Percentiles rank a stretch among this genome's conserved stretches.
Conservation (phyloP, 2,113 vertebrate genomes). For the Illadopsis cleaveri region DNA sequence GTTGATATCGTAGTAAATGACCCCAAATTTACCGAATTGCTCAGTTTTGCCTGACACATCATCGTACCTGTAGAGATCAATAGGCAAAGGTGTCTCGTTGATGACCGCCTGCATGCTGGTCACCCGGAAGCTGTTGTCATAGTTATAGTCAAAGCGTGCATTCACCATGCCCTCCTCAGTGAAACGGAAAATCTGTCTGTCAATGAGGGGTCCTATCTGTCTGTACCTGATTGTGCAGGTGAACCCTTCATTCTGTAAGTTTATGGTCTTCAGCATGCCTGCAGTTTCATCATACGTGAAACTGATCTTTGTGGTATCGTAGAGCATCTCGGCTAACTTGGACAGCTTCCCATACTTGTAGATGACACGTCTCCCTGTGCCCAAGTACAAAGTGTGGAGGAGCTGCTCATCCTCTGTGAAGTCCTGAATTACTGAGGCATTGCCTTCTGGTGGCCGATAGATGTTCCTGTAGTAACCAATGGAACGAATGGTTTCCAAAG, state of each 20-base stretch:
- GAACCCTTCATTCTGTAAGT: conserved; percentile 93
- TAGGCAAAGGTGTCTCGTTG: conserved; percentile 94
- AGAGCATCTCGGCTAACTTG: conserved; percentile 92
- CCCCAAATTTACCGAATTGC: conserved; percentile 98
- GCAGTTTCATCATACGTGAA: conserved; percentile 93
- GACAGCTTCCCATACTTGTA: conserved; percentile 95
- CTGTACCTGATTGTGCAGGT: conserved; percentile 96
- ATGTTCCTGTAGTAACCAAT: conserved; percentile 97
- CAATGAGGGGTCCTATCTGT: conserved; percentile 95
- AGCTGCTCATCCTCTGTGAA: conserved; percentile 91
- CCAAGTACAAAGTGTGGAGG: conserved; percentile 89
- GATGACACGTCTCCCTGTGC: conserved; percentile 90
- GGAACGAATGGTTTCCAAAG: conserved; percentile 91
- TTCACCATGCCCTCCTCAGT: conserved; percentile 98
- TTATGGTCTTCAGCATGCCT: conserved; percentile 94
- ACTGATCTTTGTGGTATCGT: conserved; percentile 91
- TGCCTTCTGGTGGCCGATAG: conserved; percentile 92
- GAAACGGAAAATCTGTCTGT: conserved; percentile 97
- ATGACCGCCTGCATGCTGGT: conserved; percentile 99
- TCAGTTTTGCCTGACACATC: conserved; percentile 96
- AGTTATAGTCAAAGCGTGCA: conserved; percentile 96
- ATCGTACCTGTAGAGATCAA: conserved; percentile 95
- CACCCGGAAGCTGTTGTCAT: conserved; percentile 97
- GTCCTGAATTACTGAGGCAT: conserved; percentile 92
- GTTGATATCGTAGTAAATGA: conserved; percentile 98